These are phyloP conservation scores for Cyphomyrmex costatus DNA, from an alignment of 1,140 invertebrate genomes.

Conservation along the genomic window DNA sequence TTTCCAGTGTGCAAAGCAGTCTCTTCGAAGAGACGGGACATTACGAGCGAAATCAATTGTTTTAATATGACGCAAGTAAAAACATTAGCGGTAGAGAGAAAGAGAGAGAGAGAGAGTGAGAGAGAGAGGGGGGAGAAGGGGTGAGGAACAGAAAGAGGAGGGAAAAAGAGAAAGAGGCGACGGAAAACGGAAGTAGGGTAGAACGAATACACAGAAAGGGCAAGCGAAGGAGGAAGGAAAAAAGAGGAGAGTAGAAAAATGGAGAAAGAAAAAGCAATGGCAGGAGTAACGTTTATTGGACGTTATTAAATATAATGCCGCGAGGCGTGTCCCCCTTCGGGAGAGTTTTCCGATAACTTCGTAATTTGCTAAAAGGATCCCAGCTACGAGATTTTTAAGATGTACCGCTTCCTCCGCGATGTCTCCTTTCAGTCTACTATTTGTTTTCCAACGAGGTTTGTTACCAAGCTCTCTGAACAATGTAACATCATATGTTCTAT, in stretches of 20 bases:
- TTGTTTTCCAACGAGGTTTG: slow-evolving; percentile 51
- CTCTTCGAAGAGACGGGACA: slow-evolving; percentile 33
- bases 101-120: slow-evolving; percentile 32
- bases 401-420: slow-evolving; percentile 47
- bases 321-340: slow-evolving; percentile 70
- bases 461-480: slow-evolving; percentile 57
- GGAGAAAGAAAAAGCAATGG: not conserved
- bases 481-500: slow-evolving; percentile 1
- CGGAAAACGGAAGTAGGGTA: not conserved
- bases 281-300: slow-evolving; percentile 79
- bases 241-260: not conserved
- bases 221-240: not conserved
- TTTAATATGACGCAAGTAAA: slow-evolving; percentile 71
- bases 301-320: slow-evolving; percentile 81
- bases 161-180: slow-evolving; percentile 11
- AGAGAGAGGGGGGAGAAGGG: not conserved
- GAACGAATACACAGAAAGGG: not conserved
- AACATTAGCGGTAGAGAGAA: slow-evolving; percentile 57
- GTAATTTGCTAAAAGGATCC: slow-evolving; percentile 79
- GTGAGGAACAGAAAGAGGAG: too few relatives aligned
- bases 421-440: slow-evolving; percentile 55
- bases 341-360: slow-evolving; percentile 77
- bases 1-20: not conserved
- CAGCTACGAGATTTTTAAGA: slow-evolving; percentile 72
- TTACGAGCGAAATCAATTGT: slow-evolving; percentile 66